Base-by-base conservation (phyloP, 2,888 invertebrate species). In the Leucania comma region DNA sequence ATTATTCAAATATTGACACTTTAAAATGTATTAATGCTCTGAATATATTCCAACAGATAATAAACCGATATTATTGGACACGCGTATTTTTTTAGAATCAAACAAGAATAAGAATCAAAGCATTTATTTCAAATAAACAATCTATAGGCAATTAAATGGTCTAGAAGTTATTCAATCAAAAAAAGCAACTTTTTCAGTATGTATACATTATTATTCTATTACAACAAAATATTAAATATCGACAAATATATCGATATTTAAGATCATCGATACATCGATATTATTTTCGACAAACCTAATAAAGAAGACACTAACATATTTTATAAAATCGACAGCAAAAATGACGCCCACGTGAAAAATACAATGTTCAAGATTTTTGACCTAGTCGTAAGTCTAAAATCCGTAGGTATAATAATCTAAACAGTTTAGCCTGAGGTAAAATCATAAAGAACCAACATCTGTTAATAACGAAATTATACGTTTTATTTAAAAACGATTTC, bases 401-500 rank as follows among this genome's bases (percentile, higher is more conserved):
- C 6, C 29, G n/a, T 81, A 66, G 63, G 63, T 75, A 78, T 80
- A 68, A 62, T 73, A 80, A 59, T 68, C 68, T n/a, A 38, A 42
- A 51, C 57, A 38, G 46, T 72, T 74, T 84, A 64, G 84, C 84
- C 77, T 8, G 71, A 60, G 81, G 85, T 72, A 56, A 22, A 59
- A 46, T 70, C 68, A 63, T 84, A 84, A 82, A 84, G 62, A 72
- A 77, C 72, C 38, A 59, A 60, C 70, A 64, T 68, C 22, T 68
- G 69, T 51, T 78, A 73, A 66, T 80, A 82, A 82, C 62, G 20
- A 79, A 77, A 69, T 74, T 68, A 67, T 50, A 80, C 67, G 77
- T 84, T 79, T n/a, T 82, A 77, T 81, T 81, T 71, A 67, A 74
- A 81, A 77, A 58, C 57, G 56, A 74, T 62, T 62, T 67, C 35